Evolutionary conservation across 2,888 invertebrate species (phyloP).

Genomic region (Caprella mutica): DNA sequence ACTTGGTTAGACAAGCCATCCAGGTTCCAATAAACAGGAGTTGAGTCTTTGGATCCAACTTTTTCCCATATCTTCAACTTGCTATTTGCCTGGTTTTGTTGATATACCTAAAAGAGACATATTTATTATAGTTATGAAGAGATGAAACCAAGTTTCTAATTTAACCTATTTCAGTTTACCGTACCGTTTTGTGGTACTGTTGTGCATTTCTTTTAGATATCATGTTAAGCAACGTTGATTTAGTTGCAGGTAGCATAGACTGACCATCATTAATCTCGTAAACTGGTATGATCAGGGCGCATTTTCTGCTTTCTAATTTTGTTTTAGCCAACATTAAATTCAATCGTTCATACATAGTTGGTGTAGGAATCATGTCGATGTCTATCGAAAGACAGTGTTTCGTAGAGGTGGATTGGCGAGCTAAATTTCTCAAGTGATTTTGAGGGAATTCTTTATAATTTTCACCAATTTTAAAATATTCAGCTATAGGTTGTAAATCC

Average conservation of each 20-base stretch:
- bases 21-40: not conserved
- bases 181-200: conserved; percentile 22
- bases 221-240: conserved; percentile 35
- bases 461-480: too few relatives aligned
- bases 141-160: too few relatives aligned
- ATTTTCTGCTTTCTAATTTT: conserved; percentile 33
- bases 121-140: too few relatives aligned
- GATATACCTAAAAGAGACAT: too few relatives aligned
- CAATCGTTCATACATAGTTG: conserved; percentile 24
- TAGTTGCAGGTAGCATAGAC: conserved; percentile 34
- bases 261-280: conserved; percentile 36
- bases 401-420: conserved; percentile 35
- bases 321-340: conserved; percentile 17
- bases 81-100: conserved; percentile 37
- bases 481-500: too few relatives aligned
- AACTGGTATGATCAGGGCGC: conserved; percentile 37
- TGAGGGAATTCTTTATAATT: conserved; percentile 37
- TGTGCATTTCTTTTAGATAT: conserved; percentile 9
- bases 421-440: conserved; percentile 37
- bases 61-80: conserved; percentile 36
- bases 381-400: conserved; percentile 36
- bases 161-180: not conserved
- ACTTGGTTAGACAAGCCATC: not conserved
- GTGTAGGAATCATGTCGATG: conserved; percentile 36
- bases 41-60: conserved; percentile 24